Evolutionary conservation across 1,140 invertebrate species (phyloP).

Genomic region (Drosophila virilis): DNA sequence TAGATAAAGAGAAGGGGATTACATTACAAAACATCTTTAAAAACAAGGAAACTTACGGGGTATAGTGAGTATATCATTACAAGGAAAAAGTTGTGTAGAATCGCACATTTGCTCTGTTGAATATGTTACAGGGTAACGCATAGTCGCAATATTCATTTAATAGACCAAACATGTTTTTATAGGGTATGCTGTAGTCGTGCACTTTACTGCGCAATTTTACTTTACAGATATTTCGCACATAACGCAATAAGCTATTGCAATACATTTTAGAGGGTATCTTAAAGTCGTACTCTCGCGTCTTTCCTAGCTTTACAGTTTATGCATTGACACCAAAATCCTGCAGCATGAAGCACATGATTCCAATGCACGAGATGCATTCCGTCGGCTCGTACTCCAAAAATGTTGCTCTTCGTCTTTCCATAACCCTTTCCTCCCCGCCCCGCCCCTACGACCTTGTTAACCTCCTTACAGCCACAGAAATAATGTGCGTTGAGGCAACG

Average conservation of each 20-base stretch:
- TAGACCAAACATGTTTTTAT: neutral
- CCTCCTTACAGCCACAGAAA: conserved; percentile 50
- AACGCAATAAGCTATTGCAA: too few species aligned
- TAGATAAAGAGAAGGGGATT: too few species aligned
- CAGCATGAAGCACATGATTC: conserved; percentile 72
- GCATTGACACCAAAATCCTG: conserved; percentile 48
- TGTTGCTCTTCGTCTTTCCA: neutral
- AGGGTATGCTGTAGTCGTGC: neutral
- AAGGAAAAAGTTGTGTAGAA: too few species aligned
- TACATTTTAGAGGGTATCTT: neutral
- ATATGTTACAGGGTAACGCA: too few species aligned
- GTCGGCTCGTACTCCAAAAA: conserved; percentile 1
- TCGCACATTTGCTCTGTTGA: too few species aligned
- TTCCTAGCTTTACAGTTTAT: conserved; percentile 17
- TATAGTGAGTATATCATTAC: too few species aligned
- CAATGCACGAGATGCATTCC: conserved; percentile 58
- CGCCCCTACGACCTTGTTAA: too few species aligned
- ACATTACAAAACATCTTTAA: too few species aligned
- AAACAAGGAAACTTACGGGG: too few species aligned
- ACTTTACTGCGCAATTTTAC: too few species aligned
- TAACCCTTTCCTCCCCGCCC: neutral
- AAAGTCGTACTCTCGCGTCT: neutral
- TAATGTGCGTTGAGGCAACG: conserved; percentile 65
- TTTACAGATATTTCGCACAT: too few species aligned
- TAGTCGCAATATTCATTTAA: too few species aligned